Evolutionary conservation across 2,888 invertebrate genomes (phyloP).

Genomic region (Polymixis flavicincta): DNA sequence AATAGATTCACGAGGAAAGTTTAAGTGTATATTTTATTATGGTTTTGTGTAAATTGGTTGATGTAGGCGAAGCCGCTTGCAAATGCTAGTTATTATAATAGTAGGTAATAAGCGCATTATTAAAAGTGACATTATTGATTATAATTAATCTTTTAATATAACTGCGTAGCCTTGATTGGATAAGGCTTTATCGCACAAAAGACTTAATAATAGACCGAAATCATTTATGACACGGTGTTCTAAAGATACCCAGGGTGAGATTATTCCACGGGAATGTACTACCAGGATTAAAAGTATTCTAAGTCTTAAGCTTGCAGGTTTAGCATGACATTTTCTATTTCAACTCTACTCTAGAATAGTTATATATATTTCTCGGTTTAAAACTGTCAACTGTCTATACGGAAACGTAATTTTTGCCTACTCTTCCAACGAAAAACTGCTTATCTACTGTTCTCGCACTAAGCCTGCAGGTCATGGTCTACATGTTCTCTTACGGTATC

Average conservation of each 20-base stretch:
- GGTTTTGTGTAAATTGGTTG: no score
- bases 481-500: background rate
- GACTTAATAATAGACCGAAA: background rate
- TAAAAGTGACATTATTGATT: background rate
- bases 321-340: no score
- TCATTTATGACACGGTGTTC: background rate
- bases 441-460: no score
- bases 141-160: background rate
- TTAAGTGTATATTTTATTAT: no score
- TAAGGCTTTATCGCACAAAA: constrained; percentile 10
- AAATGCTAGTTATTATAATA: no score
- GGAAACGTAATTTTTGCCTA: no score
- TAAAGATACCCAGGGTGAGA: background rate
- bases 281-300: background rate
- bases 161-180: background rate
- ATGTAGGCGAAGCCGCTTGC: no score
- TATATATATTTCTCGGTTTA: no score
- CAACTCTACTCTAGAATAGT: no score
- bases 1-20: no score
- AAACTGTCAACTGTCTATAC: no score
- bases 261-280: background rate
- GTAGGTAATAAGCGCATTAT: background rate
- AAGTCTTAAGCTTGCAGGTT: background rate
- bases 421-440: no score
- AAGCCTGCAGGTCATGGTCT: background rate